Evolutionary conservation across 2,113 vertebrate species (phyloP).

Genomic region (Ardeotis arabs): DNA sequence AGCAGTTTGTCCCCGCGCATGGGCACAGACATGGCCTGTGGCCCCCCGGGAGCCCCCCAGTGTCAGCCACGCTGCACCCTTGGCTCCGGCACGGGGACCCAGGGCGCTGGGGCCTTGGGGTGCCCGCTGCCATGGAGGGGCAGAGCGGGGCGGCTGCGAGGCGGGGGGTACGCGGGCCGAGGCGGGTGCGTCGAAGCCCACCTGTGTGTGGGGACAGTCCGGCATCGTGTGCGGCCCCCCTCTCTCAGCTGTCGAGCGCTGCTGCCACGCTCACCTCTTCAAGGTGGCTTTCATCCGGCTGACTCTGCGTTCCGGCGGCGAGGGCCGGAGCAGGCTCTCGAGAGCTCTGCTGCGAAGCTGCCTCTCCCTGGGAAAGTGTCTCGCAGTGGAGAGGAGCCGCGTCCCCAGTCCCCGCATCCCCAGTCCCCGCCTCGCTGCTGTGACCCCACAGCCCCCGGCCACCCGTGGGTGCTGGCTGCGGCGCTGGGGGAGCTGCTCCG

Average conservation of each 20-base stretch:
- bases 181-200: neutral
- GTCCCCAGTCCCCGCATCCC: too few relatives aligned
- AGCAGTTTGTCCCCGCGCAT: neutral
- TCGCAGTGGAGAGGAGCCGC: rapidly evolving
- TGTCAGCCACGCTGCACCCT: neutral
- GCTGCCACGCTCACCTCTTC: neutral
- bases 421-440: neutral
- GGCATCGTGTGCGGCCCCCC: neutral
- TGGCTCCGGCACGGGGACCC: rapidly evolving
- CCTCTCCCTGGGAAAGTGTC: neutral
- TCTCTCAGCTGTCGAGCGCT: rapidly evolving
- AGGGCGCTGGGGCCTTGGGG: neutral
- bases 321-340: neutral
- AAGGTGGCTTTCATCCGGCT: neutral
- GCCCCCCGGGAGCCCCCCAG: neutral
- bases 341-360: neutral
- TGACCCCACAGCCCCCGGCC: too few relatives aligned
- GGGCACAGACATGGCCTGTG: neutral
- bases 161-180: rapidly evolving
- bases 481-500: neutral
- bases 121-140: rapidly evolving
- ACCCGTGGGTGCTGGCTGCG: too few relatives aligned
- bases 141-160: rapidly evolving
- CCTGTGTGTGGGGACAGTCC: neutral
- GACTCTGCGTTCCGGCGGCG: rapidly evolving